Evolutionary conservation across 2,797 vertebrate species (phyloP).

Genomic region (Hippopotamyrus pictus): DNA sequence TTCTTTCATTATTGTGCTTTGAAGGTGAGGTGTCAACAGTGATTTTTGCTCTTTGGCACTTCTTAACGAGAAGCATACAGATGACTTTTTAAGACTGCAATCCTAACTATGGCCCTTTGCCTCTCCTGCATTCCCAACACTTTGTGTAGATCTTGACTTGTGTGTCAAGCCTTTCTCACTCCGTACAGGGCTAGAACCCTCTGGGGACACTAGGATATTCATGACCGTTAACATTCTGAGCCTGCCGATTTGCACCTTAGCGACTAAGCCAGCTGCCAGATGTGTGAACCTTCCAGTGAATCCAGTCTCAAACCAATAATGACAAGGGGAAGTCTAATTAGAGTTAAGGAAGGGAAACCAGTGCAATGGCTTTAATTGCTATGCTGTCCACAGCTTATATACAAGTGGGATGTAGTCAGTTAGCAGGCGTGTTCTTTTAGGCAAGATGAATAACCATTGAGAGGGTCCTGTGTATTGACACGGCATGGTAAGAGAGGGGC

Average conservation of each 20-base stretch:
- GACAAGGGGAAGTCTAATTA: neutral
- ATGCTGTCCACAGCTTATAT: neutral
- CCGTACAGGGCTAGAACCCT: neutral
- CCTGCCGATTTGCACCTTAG: constrained; percentile 49
- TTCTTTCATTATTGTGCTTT: constrained; percentile 4
- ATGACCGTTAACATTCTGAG: constrained; percentile 16
- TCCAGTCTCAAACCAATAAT: constrained; percentile 11
- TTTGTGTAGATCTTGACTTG: neutral
- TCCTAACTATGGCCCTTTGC: neutral
- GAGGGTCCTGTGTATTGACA: neutral
- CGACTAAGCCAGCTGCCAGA: constrained; percentile 52
- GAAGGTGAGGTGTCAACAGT: neutral
- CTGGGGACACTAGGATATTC: neutral
- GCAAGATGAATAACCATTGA: neutral
- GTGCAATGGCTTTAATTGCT: neutral
- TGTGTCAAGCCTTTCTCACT: neutral
- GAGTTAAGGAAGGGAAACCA: neutral
- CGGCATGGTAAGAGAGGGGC: constrained; percentile 42
- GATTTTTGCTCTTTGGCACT: neutral
- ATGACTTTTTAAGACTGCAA: neutral
- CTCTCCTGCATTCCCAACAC: neutral
- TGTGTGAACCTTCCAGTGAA: constrained; percentile 47
- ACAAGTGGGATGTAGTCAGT: neutral
- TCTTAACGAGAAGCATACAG: neutral
- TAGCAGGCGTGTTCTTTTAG: neutral